Evolutionary conservation across 1,140 invertebrate species (phyloP), one percentile per base, ranked within the genome.

Genomic region (Panagrolaimus sp.): DNA sequence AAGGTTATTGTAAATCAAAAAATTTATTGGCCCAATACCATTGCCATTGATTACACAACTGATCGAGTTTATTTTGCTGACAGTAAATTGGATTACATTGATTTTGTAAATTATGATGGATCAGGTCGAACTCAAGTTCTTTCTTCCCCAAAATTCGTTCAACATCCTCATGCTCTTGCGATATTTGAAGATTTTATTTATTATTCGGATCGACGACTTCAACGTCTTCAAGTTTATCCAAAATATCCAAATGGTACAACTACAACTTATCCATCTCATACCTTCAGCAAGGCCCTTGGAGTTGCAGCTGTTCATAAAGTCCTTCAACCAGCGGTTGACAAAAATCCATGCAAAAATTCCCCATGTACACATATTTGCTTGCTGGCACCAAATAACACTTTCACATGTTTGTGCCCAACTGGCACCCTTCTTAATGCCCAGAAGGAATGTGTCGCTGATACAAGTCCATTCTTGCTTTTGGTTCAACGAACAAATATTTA

Each of bases 71-170:
- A 98, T 83, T 98, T 98, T 84, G 94, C 94, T 8, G 96, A 98
- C 84, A 94, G 92, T 0, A 95, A 97, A 82, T 84, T 98, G 14
- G 95, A 98, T 82, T 98, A 94, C 74, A 98, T 99, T 62, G 95
- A 98, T 83, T 97, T 94, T 80, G 96, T 94, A 80, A 90, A 95
- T 76, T 99, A 99, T 84, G 92, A 98, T 80, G 96, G 96, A 17
- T 89, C 88, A 0, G 14, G 88, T 88, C 44, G 81, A 45, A 83
- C 78, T 3, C 81, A 83, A 65, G 82, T 83, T 1, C 52, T 83
- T 1, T 75, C 80, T 15, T 73, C 71, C 0, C 68, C 75, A 12
- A 83, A 84, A 46, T 79, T 78, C 38, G 79, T 83, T 44, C 76
- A 77, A 65, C 95, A 98, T 86, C 94, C 95, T 0, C 94, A 97